These are phyloP conservation scores for Parasteatoda tepidariorum DNA, from an alignment of 1,140 invertebrate species.

Conservation along the genomic window DNA sequence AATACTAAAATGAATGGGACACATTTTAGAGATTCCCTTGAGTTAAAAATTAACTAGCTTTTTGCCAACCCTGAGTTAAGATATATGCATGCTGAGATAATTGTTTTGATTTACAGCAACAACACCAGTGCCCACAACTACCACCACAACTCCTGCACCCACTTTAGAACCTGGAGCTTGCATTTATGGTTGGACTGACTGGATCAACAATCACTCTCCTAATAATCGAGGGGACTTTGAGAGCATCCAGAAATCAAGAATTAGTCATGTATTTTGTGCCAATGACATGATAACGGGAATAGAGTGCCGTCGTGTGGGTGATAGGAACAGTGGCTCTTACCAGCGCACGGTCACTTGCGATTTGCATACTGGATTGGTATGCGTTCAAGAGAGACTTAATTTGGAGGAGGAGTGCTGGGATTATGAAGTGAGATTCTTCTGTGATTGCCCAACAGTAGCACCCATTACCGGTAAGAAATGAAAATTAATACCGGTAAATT, in stretches of 20 bases:
- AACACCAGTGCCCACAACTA: background rate
- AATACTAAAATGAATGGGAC: no score
- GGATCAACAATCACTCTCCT: conserved; percentile 66
- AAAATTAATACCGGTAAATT: background rate
- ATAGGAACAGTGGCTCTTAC: conserved; percentile 47
- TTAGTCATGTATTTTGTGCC: conserved; percentile 64
- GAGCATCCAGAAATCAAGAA: conserved; percentile 30
- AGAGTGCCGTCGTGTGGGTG: conserved; percentile 64
- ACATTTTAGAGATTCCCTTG: no score
- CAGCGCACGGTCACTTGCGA: conserved; percentile 65
- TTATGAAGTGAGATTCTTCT: conserved; percentile 69
- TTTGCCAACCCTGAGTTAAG: no score
- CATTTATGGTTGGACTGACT: conserved; percentile 66
- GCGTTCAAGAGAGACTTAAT: background rate
- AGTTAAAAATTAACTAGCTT: no score
- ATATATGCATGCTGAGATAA: background rate
- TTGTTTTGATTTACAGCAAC: background rate
- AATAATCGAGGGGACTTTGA: conserved; percentile 58
- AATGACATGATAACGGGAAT: conserved; percentile 66
- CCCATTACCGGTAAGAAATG: conserved; percentile 5
- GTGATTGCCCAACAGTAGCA: conserved; percentile 66
- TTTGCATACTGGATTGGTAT: conserved; percentile 63
- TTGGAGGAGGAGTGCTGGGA: conserved; percentile 66
- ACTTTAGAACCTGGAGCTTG: conserved; percentile 24
- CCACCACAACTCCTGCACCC: background rate